These are phyloP conservation scores for Aphidius colemani DNA, from an alignment of 2,888 invertebrate genomes.

Conservation along the genomic window DNA sequence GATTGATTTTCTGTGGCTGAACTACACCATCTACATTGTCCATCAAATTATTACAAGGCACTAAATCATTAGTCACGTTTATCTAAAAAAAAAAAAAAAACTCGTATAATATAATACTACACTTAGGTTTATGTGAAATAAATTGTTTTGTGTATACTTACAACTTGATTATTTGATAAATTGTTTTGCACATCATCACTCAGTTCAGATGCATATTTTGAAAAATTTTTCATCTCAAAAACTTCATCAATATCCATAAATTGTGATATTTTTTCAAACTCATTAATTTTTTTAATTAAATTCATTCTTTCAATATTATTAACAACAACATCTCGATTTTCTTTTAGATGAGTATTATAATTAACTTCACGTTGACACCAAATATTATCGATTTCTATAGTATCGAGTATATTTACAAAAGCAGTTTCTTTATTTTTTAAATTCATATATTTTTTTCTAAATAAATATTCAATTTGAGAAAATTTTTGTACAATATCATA, in stretches of 20 bases:
- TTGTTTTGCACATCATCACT: no score
- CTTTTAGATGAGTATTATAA: slow-evolving; percentile 36
- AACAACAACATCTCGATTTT: slow-evolving; percentile 37
- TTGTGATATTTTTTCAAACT: slow-evolving; percentile 17
- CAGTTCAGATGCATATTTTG: no score
- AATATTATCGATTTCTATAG: slow-evolving; percentile 40
- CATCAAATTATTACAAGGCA: slow-evolving; percentile 31
- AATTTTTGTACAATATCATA: slow-evolving; percentile 53
- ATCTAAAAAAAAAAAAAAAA: not conserved
- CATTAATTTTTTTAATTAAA: slow-evolving; percentile 22
- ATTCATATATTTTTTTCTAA: slow-evolving; percentile 38
- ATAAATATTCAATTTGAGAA: slow-evolving; percentile 29
- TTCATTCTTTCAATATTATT: slow-evolving; percentile 39
- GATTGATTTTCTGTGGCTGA: slow-evolving; percentile 17
- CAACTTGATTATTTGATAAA: slow-evolving; percentile 26
- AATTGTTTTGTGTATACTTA: slow-evolving; percentile 3
- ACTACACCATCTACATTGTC: slow-evolving; percentile 16
- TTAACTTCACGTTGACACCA: slow-evolving; percentile 42
- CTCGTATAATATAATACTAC: not conserved
- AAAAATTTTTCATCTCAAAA: not conserved
- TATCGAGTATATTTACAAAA: slow-evolving; percentile 41
- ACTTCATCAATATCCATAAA: slow-evolving; percentile 17
- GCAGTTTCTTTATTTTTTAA: slow-evolving; percentile 40
- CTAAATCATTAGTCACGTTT: not conserved
- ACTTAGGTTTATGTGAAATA: slow-evolving; percentile 13